Evolutionary conservation across 2,797 vertebrate genomes (phyloP).

Genomic region (Ataeniobius toweri): DNA sequence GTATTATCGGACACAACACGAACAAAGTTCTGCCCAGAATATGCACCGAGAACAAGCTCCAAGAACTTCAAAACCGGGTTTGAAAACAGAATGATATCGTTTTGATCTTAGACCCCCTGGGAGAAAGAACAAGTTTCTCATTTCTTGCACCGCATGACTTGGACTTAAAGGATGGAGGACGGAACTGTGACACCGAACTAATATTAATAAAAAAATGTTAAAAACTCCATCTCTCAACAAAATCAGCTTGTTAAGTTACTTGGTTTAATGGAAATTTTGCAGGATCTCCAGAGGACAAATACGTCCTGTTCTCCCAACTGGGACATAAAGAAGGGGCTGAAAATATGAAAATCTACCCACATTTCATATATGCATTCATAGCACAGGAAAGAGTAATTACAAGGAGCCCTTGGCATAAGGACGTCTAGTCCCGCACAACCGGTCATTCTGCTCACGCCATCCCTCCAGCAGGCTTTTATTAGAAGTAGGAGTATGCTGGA

Average conservation of each 20-base stretch:
- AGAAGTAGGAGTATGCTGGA: constrained; percentile 87
- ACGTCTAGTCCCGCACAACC: constrained; percentile 69
- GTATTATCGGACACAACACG: not conserved
- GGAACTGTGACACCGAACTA: too few species aligned
- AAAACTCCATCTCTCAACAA: too few species aligned
- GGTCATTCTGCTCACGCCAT: constrained; percentile 83
- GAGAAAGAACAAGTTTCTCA: not conserved
- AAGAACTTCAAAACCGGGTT: not conserved
- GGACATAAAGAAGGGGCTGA: constrained; percentile 9
- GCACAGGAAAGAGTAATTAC: constrained; percentile 59
- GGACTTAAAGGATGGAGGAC: not conserved
- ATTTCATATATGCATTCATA: constrained; percentile 50
- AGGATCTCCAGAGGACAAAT: constrained; percentile 2
- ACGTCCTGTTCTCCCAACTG: constrained; percentile 13
- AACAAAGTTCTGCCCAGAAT: not conserved
- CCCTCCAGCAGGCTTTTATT: constrained; percentile 86
- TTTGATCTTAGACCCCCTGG: not conserved
- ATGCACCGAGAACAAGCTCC: not conserved
- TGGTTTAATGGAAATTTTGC: too few species aligned
- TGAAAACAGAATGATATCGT: not conserved
- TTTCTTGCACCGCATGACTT: not conserved
- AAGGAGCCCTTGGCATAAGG: constrained; percentile 52
- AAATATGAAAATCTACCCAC: constrained; percentile 26
- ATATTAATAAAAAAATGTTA: too few species aligned
- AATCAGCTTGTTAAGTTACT: too few species aligned